Base-by-base conservation (phyloP, 1,140 invertebrate species). In the Caenorhabditis inopinata region DNA sequence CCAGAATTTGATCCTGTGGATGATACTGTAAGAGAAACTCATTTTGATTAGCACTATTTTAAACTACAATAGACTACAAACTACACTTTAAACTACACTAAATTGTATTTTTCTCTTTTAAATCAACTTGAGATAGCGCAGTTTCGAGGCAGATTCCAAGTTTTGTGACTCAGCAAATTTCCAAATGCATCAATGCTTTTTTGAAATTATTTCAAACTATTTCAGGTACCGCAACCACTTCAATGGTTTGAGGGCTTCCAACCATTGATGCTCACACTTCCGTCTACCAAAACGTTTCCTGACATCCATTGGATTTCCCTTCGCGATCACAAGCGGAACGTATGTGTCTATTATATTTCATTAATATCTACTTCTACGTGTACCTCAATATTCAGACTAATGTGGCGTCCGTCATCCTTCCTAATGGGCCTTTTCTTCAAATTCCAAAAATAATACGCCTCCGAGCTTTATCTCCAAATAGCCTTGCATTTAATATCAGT, bases 241-340 rank as follows among this genome's bases (percentile, higher is more conserved):
- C 58, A 68, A 42, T 68, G 58, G 58, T 68, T 68, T 21, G 58
- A 68, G 38, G 58, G 58, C 4, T 68, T 68, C 58, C 58, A 68
- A 42, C 58, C 58, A 7, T 18, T 68, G 0, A 68, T 68, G 58
- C 32, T 68, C 1, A 68, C 58, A 7, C 32, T 68, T 38, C 58
- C 58, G 11, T 21, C 58, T 21, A 9, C 58, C 18, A 68, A 68
- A 68, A 18, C 38, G 2, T 68, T 68, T 18, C 21, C 16, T 16
- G 58, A 68, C n/a, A 68, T 68, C 21, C 58, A 68, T 42, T 68
- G 58, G 58, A 32, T 68, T 38, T 68, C 58, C 12, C 58, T 68
- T 7, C 25, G 58, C 35, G 58, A 68, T 16, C 58, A 68, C 32
- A 68, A 68, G 23, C 58, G 58, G 21, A 68, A 68, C 21, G 58